Conservation (phyloP, 2,113 vertebrate species). For the Engraulis encrasicolus region DNA sequence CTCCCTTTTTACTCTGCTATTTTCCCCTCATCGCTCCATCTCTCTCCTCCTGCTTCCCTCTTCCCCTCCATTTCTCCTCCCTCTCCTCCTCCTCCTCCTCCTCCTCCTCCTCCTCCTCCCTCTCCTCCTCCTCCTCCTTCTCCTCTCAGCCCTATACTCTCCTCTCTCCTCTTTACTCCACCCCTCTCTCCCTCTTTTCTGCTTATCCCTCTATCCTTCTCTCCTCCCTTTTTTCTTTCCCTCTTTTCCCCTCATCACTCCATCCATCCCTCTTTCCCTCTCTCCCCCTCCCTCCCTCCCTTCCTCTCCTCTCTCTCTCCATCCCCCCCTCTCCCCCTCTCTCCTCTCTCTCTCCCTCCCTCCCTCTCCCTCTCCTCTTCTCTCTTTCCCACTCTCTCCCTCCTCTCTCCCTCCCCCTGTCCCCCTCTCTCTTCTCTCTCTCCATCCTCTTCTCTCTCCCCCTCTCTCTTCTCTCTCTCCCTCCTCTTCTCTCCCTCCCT, state of each 20-base stretch:
- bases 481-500: constrained; percentile 8
- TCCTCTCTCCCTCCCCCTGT: neutral
- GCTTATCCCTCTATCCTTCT: constrained; percentile 52
- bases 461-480: neutral
- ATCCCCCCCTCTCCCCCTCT: neutral
- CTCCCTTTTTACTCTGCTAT: too few relatives aligned
- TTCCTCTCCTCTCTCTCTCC: neutral
- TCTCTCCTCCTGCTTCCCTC: too few relatives aligned
- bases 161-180: neutral
- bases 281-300: neutral
- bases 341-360: constrained; percentile 31
- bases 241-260: constrained; percentile 77
- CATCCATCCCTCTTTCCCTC: constrained; percentile 9
- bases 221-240: constrained; percentile 61
- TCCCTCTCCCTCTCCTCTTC: constrained; percentile 51
- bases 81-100: constrained; percentile 17
- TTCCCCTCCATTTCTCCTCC: too few relatives aligned
- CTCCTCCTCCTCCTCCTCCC: neutral
- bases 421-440: constrained; percentile 18
- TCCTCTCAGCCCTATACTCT: neutral
- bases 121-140: neutral
- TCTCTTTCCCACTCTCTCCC: constrained; percentile 53
- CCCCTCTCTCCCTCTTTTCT: constrained; percentile 34
- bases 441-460: neutral
- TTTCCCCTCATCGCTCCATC: too few relatives aligned